A percentile compares a stretch with the other conserved stretches of the same genome.
Conservation (phyloP, 1,140 invertebrate species). For the Heliconius nattereri region DNA sequence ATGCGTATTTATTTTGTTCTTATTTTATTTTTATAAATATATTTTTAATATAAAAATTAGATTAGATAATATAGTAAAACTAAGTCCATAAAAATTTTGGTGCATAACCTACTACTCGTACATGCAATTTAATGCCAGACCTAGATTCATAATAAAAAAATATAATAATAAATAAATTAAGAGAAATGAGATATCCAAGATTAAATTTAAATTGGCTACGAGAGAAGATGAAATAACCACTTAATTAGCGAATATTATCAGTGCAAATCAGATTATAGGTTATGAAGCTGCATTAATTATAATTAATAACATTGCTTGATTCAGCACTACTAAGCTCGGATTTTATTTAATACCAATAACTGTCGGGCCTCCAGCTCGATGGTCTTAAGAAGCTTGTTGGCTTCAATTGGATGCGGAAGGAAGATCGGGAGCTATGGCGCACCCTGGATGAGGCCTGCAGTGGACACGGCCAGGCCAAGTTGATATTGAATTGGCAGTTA, state of each 20-base stretch:
- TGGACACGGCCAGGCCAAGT: no score
- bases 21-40: no score
- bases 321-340: neutral
- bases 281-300: slow-evolving; percentile 20
- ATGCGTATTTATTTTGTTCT: no score
- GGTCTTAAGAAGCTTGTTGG: no score
- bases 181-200: slow-evolving; percentile 20
- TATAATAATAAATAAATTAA: slow-evolving; percentile 6
- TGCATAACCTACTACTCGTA: neutral
- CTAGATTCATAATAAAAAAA: neutral
- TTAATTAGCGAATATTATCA: slow-evolving; percentile 30
- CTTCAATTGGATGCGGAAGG: no score
- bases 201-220: slow-evolving; percentile 16
- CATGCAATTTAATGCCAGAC: neutral
- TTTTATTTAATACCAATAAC: neutral
- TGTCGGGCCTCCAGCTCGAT: no score
- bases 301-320: neutral
- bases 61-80: no score
- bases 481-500: no score
- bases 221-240: slow-evolving; percentile 18
- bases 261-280: slow-evolving; percentile 24
- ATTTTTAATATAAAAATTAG: no score
- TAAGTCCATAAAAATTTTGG: no score
- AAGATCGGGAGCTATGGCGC: no score
- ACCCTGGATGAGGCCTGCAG: no score